A percentile compares a stretch with the other conserved stretches of the same genome.
phyloP scores from a whole-genome alignment of 2,113 vertebrate species.

The Lophura nycthemera region DNA sequence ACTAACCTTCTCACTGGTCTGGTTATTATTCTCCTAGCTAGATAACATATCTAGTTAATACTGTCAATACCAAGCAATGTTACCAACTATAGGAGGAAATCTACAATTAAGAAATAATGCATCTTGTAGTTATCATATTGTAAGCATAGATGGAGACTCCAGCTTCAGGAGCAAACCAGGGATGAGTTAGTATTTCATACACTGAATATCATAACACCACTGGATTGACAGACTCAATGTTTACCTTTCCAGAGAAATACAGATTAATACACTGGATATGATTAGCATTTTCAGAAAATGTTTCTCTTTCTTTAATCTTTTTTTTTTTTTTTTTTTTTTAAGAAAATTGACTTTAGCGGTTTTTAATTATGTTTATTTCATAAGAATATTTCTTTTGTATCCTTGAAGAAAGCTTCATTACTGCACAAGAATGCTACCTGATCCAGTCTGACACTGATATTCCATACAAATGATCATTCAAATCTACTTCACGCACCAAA shows the following conservation, averaged over 20 bases:
- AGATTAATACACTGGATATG: not conserved
- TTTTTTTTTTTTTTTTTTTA: too few species aligned
- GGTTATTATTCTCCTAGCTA: not conserved
- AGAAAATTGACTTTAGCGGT: not conserved
- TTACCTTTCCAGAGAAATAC: not conserved
- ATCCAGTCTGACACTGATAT: not conserved
- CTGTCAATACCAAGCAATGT: not conserved
- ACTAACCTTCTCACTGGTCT: not conserved
- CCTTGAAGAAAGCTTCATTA: not conserved
- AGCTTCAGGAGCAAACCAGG: not conserved
- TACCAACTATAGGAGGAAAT: rapidly evolving
- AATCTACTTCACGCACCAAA: not conserved
- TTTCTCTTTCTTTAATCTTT: not conserved
- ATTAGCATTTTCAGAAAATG: not conserved
- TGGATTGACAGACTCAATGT: not conserved
- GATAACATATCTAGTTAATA: not conserved
- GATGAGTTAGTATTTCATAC: not conserved
- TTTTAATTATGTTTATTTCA: not conserved
- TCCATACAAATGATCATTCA: not conserved
- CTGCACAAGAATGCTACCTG: not conserved
- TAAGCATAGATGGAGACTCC: not conserved
- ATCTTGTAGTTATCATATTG: not conserved
- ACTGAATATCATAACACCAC: not conserved
- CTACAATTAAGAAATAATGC: not conserved
- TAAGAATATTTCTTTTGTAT: not conserved